Evolutionary conservation across 2,797 vertebrate species (phyloP).

Genomic region (Echiichthys vipera): DNA sequence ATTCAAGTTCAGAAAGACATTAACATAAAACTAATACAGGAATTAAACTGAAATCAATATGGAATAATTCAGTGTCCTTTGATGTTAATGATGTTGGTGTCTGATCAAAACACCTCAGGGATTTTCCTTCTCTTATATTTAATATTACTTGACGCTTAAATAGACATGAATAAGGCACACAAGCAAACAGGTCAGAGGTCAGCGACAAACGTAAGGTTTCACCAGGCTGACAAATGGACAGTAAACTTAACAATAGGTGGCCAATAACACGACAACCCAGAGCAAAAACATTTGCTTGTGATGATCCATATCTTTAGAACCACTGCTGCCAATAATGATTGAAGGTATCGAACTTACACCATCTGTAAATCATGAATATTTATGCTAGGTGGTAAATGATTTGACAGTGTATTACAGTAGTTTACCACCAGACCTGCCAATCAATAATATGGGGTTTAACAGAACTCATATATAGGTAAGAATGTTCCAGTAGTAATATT

Average conservation of each 20-base stretch:
- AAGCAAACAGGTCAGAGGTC: constrained; percentile 42
- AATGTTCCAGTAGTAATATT: too few relatives aligned
- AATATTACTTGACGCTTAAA: too few relatives aligned
- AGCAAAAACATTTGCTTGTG: background rate
- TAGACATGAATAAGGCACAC: background rate
- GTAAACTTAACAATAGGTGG: constrained; percentile 7
- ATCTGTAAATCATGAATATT: constrained; percentile 8
- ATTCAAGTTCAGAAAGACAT: background rate
- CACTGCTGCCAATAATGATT: too few relatives aligned
- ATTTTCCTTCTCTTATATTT: background rate
- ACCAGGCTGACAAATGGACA: constrained; percentile 23
- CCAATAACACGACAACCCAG: constrained; percentile 4
- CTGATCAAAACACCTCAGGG: background rate
- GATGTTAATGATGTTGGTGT: too few relatives aligned
- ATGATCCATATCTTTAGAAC: too few relatives aligned
- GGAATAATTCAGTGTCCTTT: too few relatives aligned
- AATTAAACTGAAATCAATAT: background rate
- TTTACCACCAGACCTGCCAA: too few relatives aligned
- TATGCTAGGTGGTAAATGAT: too few relatives aligned
- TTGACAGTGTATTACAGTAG: too few relatives aligned
- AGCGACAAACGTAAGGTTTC: background rate
- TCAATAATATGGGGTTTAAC: too few relatives aligned
- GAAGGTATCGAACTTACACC: too few relatives aligned
- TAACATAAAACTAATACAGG: background rate
- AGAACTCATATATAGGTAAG: too few relatives aligned